Evolutionary conservation across 2,113 vertebrate genomes (phyloP).

Genomic region (Spea bombifrons): DNA sequence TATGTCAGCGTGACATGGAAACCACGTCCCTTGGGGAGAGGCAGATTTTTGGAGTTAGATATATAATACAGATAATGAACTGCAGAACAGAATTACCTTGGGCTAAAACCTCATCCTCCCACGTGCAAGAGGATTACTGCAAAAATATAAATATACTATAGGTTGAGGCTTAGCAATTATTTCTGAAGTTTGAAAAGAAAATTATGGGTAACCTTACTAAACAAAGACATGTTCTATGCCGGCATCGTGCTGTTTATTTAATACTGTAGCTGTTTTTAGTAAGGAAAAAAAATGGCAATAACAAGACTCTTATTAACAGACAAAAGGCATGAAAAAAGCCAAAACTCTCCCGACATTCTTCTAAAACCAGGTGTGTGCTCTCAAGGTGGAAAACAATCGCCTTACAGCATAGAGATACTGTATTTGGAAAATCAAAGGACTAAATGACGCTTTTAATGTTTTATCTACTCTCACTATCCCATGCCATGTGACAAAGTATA

Average conservation of each 20-base stretch:
- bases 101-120: background rate
- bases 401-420: no score
- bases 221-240: background rate
- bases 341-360: no score
- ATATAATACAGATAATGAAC: background rate
- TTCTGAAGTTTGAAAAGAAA: background rate
- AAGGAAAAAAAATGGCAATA: background rate
- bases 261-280: background rate
- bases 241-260: background rate
- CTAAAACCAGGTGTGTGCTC: no score
- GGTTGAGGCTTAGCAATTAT: constrained; percentile 2
- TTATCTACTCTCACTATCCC: no score
- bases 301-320: no score
- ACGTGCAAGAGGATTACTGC: background rate
- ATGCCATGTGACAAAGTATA: no score
- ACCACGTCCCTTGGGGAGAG: background rate
- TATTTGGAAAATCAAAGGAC: no score
- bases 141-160: background rate
- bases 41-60: background rate
- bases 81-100: background rate
- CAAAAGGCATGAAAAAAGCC: no score
- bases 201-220: background rate
- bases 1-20: constrained; percentile 6
- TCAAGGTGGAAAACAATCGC: no score
- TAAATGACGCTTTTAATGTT: no score